Percentiles rank a stretch among this genome's conserved stretches.
phyloP scores from a whole-genome alignment of 1,140 invertebrate genomes.

The Drosophila simulans region DNA sequence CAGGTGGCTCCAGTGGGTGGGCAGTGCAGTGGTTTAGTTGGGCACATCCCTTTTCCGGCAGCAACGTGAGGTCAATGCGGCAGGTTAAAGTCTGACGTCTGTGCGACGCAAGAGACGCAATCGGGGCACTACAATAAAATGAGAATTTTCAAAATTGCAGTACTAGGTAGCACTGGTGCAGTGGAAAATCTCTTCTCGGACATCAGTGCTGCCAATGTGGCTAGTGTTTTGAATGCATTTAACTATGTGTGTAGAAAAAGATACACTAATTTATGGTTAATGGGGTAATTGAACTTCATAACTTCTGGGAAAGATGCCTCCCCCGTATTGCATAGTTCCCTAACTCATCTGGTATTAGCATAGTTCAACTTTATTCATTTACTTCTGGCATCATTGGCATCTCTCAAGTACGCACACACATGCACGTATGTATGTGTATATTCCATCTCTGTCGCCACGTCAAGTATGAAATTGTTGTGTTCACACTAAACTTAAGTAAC shows the following conservation, averaged over 20 bases:
- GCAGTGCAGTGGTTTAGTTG: constrained; percentile 4
- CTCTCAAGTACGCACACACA: not conserved
- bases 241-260: not conserved
- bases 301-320: too few relatives aligned
- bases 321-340: too few relatives aligned
- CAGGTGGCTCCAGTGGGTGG: constrained; percentile 35
- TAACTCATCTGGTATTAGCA: too few relatives aligned
- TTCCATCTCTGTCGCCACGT: constrained; percentile 36
- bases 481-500: constrained; percentile 83
- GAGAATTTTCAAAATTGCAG: constrained; percentile 67
- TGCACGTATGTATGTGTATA: not conserved
- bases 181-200: not conserved
- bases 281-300: too few relatives aligned
- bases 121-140: constrained; percentile 46
- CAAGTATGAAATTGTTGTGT: constrained; percentile 83
- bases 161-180: constrained; percentile 31
- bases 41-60: constrained; percentile 25
- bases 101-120: constrained; percentile 4
- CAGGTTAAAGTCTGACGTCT: constrained; percentile 49
- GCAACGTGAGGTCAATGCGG: constrained; percentile 79
- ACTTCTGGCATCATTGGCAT: not conserved
- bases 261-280: too few relatives aligned
- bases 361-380: too few relatives aligned
- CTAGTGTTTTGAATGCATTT: not conserved
- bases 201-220: constrained; percentile 21